Evolutionary conservation across 2,113 vertebrate genomes (phyloP).

Genomic region (Pseudopodoces humilis): DNA sequence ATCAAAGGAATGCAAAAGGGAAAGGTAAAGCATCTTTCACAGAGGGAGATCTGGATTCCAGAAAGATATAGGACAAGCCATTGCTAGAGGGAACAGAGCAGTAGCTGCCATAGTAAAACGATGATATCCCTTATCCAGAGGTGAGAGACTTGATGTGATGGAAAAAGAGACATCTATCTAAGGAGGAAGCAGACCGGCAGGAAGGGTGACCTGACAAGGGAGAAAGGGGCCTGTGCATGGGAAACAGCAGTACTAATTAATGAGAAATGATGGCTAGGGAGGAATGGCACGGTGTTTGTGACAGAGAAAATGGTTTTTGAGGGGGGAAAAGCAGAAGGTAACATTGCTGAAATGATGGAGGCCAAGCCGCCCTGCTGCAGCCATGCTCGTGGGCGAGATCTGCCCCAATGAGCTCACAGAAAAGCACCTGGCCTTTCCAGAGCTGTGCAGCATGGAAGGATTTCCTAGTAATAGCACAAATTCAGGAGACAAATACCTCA

Average conservation of each 20-base stretch:
- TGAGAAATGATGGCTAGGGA: not conserved
- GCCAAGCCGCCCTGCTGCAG: rapidly evolving
- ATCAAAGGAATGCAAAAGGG: not conserved
- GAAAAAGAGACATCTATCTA: not conserved
- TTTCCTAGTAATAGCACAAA: constrained; percentile 23
- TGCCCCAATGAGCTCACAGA: not conserved
- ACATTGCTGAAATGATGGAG: rapidly evolving
- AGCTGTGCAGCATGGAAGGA: not conserved
- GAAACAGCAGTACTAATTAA: not conserved
- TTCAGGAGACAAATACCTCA: constrained; percentile 53
- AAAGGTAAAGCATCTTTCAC: not conserved
- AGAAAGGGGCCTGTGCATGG: not conserved
- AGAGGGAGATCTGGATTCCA: not conserved
- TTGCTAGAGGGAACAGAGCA: not conserved
- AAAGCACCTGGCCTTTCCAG: not conserved
- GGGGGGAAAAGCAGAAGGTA: not conserved
- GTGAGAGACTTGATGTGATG: not conserved
- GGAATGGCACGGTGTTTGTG: not conserved
- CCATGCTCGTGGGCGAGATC: not conserved
- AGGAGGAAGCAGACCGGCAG: not conserved
- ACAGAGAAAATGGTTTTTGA: rapidly evolving
- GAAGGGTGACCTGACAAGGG: not conserved
- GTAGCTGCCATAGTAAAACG: not conserved
- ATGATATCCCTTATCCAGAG: not conserved
- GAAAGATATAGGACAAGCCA: not conserved